Conservation (phyloP, 2,888 invertebrate species). For the Ceramica pisi region DNA sequence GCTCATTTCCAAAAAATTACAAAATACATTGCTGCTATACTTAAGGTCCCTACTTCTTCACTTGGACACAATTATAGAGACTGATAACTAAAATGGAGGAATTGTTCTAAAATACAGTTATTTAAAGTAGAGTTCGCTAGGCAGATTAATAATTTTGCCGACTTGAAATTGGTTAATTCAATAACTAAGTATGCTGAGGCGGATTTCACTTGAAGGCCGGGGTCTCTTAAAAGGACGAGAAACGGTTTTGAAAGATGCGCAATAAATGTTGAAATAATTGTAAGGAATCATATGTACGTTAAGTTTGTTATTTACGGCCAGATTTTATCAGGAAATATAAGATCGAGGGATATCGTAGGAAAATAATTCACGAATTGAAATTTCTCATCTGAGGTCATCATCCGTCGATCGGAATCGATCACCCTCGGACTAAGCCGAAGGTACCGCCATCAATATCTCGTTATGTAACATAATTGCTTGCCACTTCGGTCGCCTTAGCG, state of each 20-base stretch:
- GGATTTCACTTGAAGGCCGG: constrained; percentile 3
- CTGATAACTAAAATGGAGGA: constrained; percentile 8
- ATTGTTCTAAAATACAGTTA: constrained; percentile 36
- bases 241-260: not conserved
- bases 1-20: not conserved
- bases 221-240: constrained; percentile 1
- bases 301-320: not conserved
- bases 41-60: no score
- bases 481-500: constrained; percentile 27
- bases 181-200: constrained; percentile 23
- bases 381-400: constrained; percentile 4
- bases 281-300: not conserved
- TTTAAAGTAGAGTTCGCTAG: constrained; percentile 27
- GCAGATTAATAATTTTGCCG: constrained; percentile 18
- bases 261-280: not conserved
- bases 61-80: constrained; percentile 12
- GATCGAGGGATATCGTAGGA: not conserved
- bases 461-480: constrained; percentile 50
- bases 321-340: not conserved
- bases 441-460: constrained; percentile 43
- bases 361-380: constrained; percentile 16
- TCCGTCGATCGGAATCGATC: constrained; percentile 22
- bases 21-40: not conserved
- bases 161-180: constrained; percentile 42
- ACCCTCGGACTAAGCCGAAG: constrained; percentile 16